These are phyloP conservation scores for Lepidurus packardi DNA, from an alignment of 1,140 invertebrate species.

Conservation along the genomic window DNA sequence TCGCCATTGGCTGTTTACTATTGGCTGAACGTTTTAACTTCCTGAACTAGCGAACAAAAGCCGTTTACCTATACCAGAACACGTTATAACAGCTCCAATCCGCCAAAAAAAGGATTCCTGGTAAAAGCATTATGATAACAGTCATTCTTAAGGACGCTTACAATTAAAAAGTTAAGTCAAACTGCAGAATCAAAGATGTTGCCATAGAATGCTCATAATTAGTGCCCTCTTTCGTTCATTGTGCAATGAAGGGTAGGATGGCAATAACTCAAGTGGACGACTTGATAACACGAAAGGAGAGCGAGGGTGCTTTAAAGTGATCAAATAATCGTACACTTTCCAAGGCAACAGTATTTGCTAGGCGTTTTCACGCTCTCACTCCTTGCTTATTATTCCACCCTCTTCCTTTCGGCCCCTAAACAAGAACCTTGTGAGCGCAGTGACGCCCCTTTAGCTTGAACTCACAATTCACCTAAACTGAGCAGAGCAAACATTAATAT, in stretches of 20 bases:
- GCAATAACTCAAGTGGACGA: neutral
- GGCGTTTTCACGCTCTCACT: slow-evolving; percentile 5
- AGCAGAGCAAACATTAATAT: slow-evolving; percentile 19
- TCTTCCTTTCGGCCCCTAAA: neutral
- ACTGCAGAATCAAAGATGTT: neutral
- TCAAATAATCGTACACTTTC: slow-evolving; percentile 11
- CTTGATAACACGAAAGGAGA: neutral
- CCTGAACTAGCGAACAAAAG: too few relatives aligned
- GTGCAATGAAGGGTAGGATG: neutral
- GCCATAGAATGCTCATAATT: neutral
- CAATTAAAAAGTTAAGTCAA: too few relatives aligned
- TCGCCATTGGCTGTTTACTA: too few relatives aligned
- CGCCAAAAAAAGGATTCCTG: too few relatives aligned
- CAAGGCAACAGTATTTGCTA: neutral
- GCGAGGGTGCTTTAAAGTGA: neutral
- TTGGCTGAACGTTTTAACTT: too few relatives aligned
- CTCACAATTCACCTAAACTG: slow-evolving; percentile 10
- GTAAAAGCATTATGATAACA: too few relatives aligned
- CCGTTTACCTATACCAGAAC: too few relatives aligned
- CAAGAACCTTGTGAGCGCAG: neutral
- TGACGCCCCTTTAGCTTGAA: neutral
- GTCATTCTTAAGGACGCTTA: too few relatives aligned
- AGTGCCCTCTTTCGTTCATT: neutral
- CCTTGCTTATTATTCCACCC: neutral
- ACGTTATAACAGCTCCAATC: too few relatives aligned